Percentiles rank a stretch among this genome's conserved stretches.
Evolutionary conservation across 2,113 vertebrate genomes (phyloP).

Genomic region (Ranitomeya variabilis): DNA sequence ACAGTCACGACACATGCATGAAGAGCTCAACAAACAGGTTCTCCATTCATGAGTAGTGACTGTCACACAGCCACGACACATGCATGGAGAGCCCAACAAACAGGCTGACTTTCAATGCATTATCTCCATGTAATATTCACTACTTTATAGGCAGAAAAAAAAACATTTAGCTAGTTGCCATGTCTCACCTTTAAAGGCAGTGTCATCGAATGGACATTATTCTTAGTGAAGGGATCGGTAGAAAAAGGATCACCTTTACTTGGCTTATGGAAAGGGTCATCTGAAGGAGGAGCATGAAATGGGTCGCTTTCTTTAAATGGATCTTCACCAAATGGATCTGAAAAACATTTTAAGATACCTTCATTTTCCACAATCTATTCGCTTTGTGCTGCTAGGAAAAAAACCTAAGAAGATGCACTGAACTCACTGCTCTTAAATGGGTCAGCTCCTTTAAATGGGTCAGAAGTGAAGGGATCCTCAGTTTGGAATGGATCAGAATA

Average conservation of each 20-base stretch:
- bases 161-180: background rate
- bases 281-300: constrained; percentile 80
- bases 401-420: background rate
- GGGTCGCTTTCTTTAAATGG: constrained; percentile 95
- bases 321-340: constrained; percentile 96
- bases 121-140: too few relatives aligned
- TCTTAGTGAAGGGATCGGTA: constrained; percentile 89
- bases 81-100: too few relatives aligned
- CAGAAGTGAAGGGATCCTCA: constrained; percentile 94
- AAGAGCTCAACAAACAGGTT: too few relatives aligned
- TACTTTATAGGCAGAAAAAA: too few relatives aligned
- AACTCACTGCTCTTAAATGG: constrained; percentile 73
- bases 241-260: constrained; percentile 88
- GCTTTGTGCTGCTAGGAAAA: background rate
- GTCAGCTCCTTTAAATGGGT: constrained; percentile 90
- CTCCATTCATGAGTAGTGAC: too few relatives aligned
- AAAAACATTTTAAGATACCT: background rate
- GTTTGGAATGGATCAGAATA: constrained; percentile 91
- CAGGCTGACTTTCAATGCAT: too few relatives aligned
- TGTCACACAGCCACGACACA: too few relatives aligned
- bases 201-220: constrained; percentile 67
- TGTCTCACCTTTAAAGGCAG: constrained; percentile 83
- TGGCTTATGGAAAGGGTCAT: constrained; percentile 93
- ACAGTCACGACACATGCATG: too few relatives aligned
- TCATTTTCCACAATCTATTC: background rate